phyloP scores from a whole-genome alignment of 2,113 vertebrate species.

The Patagioenas fasciata region DNA sequence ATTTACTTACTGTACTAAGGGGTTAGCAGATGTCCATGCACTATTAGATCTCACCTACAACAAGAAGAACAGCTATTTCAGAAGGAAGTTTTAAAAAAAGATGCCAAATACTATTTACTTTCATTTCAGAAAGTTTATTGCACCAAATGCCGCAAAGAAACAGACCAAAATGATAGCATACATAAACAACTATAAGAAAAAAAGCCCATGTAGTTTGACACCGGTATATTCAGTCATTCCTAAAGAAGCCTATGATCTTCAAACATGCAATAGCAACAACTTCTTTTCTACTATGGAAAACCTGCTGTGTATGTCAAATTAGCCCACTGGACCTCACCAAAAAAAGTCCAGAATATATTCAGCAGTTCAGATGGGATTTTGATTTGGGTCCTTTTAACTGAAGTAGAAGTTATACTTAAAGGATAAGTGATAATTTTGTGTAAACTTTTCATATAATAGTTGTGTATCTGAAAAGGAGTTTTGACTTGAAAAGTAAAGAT shows the following conservation, averaged over 20 bases:
- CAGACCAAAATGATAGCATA: constrained; percentile 65
- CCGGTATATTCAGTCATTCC: constrained; percentile 58
- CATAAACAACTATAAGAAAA: constrained; percentile 66
- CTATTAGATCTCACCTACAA: background rate
- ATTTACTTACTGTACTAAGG: background rate
- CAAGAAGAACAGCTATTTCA: background rate
- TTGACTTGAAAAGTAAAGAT: constrained; percentile 15
- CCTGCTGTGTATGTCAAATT: constrained; percentile 32
- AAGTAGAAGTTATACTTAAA: constrained; percentile 10
- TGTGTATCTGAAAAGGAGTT: background rate
- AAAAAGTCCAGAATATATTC: background rate
- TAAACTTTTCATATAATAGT: constrained; percentile 12
- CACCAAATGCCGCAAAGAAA: constrained; percentile 78
- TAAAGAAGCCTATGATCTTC: constrained; percentile 58
- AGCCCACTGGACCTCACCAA: background rate
- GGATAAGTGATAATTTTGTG: background rate
- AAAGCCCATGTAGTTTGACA: constrained; percentile 59
- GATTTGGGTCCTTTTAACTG: constrained; percentile 4
- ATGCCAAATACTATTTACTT: background rate
- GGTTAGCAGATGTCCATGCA: rapidly evolving
- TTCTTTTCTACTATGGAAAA: constrained; percentile 46
- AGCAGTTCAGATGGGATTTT: background rate
- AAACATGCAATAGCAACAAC: constrained; percentile 63
- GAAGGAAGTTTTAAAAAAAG: background rate
- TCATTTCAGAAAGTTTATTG: constrained; percentile 80